Conservation (phyloP, 2,797 vertebrate genomes). For the Darevskia mixta region DNA sequence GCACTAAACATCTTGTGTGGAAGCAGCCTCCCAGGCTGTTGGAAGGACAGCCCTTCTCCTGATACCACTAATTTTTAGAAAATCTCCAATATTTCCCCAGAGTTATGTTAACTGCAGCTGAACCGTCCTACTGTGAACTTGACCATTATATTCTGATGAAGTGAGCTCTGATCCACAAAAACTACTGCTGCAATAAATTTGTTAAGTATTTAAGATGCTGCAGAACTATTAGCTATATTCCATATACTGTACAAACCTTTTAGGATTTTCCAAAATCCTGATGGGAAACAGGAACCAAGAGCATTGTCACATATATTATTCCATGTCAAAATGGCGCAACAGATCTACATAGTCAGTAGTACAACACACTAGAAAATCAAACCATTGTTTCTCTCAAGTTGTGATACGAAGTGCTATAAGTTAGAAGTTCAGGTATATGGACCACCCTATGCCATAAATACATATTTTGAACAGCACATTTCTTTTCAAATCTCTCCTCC, state of each 20-base stretch:
- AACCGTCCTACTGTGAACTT: neutral
- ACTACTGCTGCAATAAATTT: neutral
- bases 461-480: constrained; percentile 32
- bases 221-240: neutral
- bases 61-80: neutral
- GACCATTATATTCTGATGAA: neutral
- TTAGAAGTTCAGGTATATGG: neutral
- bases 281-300: neutral
- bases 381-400: neutral
- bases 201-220: neutral
- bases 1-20: neutral
- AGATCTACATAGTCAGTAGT: neutral
- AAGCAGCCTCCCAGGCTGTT: neutral
- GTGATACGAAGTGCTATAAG: neutral
- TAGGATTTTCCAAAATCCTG: neutral
- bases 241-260: neutral
- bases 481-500: neutral
- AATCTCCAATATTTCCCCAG: neutral
- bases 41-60: neutral
- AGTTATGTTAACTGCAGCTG: neutral
- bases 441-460: neutral
- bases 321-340: neutral
- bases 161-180: neutral
- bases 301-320: neutral
- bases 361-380: neutral